phyloP scores from a whole-genome alignment of 2,113 vertebrate genomes.

The Mesoclemmys tuberculata region DNA sequence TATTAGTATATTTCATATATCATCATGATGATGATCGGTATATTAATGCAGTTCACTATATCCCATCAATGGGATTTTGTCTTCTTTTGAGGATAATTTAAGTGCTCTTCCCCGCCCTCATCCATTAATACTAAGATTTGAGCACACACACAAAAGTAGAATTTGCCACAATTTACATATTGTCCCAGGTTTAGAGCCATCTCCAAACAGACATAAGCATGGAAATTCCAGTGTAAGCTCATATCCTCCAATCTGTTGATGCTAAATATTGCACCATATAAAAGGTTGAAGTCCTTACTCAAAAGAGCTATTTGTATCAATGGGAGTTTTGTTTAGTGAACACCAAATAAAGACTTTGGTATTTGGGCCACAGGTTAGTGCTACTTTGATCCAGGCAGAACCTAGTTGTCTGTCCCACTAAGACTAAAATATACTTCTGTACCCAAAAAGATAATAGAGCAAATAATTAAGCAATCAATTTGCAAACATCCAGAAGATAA shows the following conservation, averaged over 20 bases:
- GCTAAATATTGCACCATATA: neutral
- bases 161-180: neutral
- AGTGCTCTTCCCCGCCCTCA: neutral
- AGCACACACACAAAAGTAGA: neutral
- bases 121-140: neutral
- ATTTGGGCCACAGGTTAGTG: neutral
- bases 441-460: no score
- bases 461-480: no score
- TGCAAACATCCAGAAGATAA: no score
- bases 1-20: constrained; percentile 1
- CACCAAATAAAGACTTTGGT: neutral
- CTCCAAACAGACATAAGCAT: neutral
- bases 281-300: neutral
- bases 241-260: neutral
- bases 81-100: neutral
- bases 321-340: neutral
- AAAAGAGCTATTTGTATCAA: neutral
- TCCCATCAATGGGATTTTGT: constrained; percentile 18
- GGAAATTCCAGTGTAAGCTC: neutral
- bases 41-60: neutral
- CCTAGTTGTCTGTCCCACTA: neutral
- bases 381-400: neutral
- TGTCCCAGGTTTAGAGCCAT: neutral
- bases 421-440: neutral
- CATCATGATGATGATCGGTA: neutral